A percentile compares a stretch with the other conserved stretches of the same genome.
These are phyloP conservation scores for Vanessa tameamea DNA, from an alignment of 1,140 invertebrate species.

Conservation along the genomic window DNA sequence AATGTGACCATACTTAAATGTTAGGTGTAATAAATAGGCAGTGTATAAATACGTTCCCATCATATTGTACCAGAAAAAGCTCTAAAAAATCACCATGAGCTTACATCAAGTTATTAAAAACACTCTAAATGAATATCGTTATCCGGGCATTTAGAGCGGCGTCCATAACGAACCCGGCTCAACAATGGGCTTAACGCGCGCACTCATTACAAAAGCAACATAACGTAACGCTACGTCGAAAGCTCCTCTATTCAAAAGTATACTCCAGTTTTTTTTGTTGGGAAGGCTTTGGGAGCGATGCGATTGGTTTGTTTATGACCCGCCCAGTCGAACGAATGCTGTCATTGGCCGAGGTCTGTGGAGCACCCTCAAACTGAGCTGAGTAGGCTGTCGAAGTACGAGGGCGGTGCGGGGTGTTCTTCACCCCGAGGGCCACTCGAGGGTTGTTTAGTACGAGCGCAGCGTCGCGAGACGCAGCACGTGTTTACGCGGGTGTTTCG, in stretches of 20 bases:
- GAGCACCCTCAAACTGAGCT: slow-evolving; percentile 75
- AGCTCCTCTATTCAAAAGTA: slow-evolving; percentile 78
- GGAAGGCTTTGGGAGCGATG: slow-evolving; percentile 57
- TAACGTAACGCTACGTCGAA: slow-evolving; percentile 78
- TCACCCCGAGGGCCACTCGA: slow-evolving; percentile 79
- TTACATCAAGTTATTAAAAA: slow-evolving; percentile 77
- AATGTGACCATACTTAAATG: not conserved
- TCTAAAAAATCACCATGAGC: slow-evolving; percentile 49
- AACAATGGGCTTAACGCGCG: slow-evolving; percentile 79
- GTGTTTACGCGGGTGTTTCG: slow-evolving; percentile 58
- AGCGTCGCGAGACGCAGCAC: slow-evolving; percentile 73
- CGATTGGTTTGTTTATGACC: slow-evolving; percentile 57
- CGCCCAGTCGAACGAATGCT: slow-evolving; percentile 53
- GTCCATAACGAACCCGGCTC: slow-evolving; percentile 76
- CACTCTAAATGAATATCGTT: slow-evolving; percentile 79
- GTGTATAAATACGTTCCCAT: slow-evolving; percentile 10
- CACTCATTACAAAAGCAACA: slow-evolving; percentile 80
- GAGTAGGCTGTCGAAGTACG: slow-evolving; percentile 77
- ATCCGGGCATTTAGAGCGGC: slow-evolving; percentile 75
- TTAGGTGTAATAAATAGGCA: not conserved
- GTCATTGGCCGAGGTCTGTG: slow-evolving; percentile 60
- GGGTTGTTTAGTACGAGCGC: slow-evolving; percentile 78
- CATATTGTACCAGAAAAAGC: slow-evolving; percentile 10
- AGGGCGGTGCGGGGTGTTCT: slow-evolving; percentile 77
- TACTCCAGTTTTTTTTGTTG: slow-evolving; percentile 76